Base-by-base conservation (phyloP, 2,888 invertebrate genomes). In the Cerastoderma edule region DNA sequence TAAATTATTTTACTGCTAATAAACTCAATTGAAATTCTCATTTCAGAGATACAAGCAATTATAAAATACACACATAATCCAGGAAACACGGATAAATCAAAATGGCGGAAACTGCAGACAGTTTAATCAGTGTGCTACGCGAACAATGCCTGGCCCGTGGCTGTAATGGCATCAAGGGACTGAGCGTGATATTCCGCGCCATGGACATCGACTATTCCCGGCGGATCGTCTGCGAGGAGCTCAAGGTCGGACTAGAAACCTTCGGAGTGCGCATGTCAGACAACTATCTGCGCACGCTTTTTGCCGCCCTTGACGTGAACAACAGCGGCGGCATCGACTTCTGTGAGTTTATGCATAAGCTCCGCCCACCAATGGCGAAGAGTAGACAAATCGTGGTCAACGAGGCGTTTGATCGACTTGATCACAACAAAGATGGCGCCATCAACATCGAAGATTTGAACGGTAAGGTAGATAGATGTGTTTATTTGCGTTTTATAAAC, bases 191-290 rank as follows among this genome's bases (percentile, higher is more conserved):
- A 1, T 89, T 89, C 67, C 80, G 86, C 32, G 79, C 77, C 2
- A 83, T 89, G 79, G 89, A 89, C 60, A 84, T 84, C 22, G 89
- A 89, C 66, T 87, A 75, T 64, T 89, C 89, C 3, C 84, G 83
- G 54, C 68, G 84, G 39, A 86, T 89, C 30, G 84, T 83, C 0
- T 84, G 68, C 30, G 85, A 83, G 19, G 91, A 91, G 75, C 80
- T 91, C 30, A 83, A 78, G 33, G 71, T 83, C 33, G 91, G 90
- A 1, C 63, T 90, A 4, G 64, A 81, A 39, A 68, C 57, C 6
- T 90, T 83, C 54, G 88, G 89, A n/a, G 72, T 89, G 16, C 60
- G 71, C 27, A 84, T 89, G 83, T 82, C 89, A 3, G 86, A 88
- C 13, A 80, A 77, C 8, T 87, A 89, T 22, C 63, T 90, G 6